A percentile compares a stretch with the other conserved stretches of the same genome.
Conservation (phyloP, 1,140 invertebrate species). For the Belonocnema kinseyi region DNA sequence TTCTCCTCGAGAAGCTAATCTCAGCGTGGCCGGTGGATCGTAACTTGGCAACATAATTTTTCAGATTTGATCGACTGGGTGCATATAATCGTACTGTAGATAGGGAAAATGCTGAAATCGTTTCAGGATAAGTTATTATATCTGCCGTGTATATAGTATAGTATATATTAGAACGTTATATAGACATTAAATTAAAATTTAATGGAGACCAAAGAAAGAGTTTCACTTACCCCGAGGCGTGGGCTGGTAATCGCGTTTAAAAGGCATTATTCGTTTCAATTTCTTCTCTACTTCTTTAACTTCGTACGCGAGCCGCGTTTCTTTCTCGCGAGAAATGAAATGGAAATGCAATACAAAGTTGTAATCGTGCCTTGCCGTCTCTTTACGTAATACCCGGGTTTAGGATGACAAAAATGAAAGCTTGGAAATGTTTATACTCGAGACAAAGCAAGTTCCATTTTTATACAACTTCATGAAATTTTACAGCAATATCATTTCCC, state of each 20-base stretch:
- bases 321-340: conserved; percentile 63
- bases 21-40: background rate
- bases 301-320: conserved; percentile 19
- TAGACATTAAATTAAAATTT: conserved; percentile 22
- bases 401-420: conserved; percentile 34
- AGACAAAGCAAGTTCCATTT: too few species aligned
- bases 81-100: background rate
- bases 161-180: background rate
- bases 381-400: conserved; percentile 11
- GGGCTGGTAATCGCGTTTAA: conserved; percentile 65
- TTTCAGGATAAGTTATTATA: background rate
- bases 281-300: conserved; percentile 48
- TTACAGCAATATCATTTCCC: background rate
- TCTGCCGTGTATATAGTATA: background rate
- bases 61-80: background rate
- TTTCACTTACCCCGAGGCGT: conserved; percentile 37
- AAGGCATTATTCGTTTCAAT: conserved; percentile 66
- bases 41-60: background rate
- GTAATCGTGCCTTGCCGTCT: conserved; percentile 58
- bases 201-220: background rate
- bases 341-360: conserved; percentile 75
- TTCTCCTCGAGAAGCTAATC: conserved; percentile 2
- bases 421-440: too few species aligned
- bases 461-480: background rate
- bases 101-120: background rate